Conservation (phyloP, 2,797 vertebrate species). For the Denticeps clupeoides region DNA sequence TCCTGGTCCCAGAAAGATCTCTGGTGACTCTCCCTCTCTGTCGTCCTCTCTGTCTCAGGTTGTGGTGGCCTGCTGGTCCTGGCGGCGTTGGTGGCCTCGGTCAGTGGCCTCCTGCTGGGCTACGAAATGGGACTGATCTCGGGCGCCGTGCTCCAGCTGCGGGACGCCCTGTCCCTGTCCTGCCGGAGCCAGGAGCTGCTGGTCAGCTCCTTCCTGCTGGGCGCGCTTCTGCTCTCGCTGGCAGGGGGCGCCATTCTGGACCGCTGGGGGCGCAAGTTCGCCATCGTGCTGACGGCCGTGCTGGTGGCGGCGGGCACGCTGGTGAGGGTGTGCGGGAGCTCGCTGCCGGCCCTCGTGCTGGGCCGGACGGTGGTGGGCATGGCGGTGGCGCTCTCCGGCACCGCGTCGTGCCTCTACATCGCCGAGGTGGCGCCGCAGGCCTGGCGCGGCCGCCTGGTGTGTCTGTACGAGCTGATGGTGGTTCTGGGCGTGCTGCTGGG, state of each 20-base stretch:
- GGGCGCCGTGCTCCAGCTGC: slow-evolving; percentile 82
- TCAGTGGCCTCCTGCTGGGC: slow-evolving; percentile 87
- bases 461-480: slow-evolving; percentile 85
- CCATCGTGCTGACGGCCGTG: slow-evolving; percentile 70
- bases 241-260: slow-evolving; percentile 77
- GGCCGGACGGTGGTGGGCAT: slow-evolving; percentile 76
- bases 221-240: slow-evolving; percentile 77
- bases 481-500: slow-evolving; percentile 84
- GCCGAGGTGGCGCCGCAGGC: slow-evolving; percentile 84
- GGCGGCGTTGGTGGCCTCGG: slow-evolving; percentile 69
- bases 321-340: slow-evolving; percentile 57
- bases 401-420: slow-evolving; percentile 82
- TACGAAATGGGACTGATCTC: slow-evolving; percentile 89
- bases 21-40: background rate
- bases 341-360: slow-evolving; percentile 59
- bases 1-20: no score
- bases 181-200: slow-evolving; percentile 82
- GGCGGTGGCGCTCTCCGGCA: slow-evolving; percentile 79
- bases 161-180: slow-evolving; percentile 63
- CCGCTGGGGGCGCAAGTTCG: slow-evolving; percentile 73
- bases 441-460: slow-evolving; percentile 81
- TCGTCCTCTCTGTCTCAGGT: slow-evolving; percentile 44
- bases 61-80: slow-evolving; percentile 69
- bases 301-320: slow-evolving; percentile 70
- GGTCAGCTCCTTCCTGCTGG: slow-evolving; percentile 81